phyloP scores from a whole-genome alignment of 2,888 invertebrate species.

The Flexamia atlantica region DNA sequence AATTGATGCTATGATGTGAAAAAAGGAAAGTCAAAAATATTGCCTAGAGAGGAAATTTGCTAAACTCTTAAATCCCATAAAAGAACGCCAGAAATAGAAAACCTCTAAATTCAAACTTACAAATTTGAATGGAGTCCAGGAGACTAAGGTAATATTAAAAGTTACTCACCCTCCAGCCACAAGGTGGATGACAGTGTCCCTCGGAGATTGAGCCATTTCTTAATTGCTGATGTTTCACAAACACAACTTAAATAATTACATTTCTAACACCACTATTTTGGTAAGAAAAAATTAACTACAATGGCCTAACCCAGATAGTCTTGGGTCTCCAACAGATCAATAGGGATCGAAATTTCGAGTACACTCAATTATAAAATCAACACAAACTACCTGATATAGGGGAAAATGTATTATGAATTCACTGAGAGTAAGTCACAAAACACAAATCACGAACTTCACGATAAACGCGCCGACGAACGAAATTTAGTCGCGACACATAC shows the following conservation, averaged over 20 bases:
- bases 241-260: neutral
- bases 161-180: slow-evolving; percentile 93
- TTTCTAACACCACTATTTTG: neutral
- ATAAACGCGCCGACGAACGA: neutral
- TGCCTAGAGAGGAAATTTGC: too few species aligned
- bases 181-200: slow-evolving; percentile 94
- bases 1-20: too few species aligned
- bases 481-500: neutral
- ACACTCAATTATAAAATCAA: neutral
- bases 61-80: too few species aligned
- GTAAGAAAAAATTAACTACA: neutral
- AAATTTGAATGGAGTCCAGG: too few species aligned
- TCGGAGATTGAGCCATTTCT: slow-evolving; percentile 67
- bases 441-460: neutral
- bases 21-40: too few species aligned
- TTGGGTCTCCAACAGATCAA: neutral
- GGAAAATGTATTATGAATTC: neutral
- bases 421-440: neutral
- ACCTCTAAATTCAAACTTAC: too few species aligned
- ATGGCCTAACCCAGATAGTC: neutral
- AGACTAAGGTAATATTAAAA: too few species aligned
- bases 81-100: too few species aligned
- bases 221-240: neutral
- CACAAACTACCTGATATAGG: neutral
- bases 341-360: neutral